Evolutionary conservation across 2,888 invertebrate species (phyloP), one percentile per base, ranked within the genome.

Genomic region (Alentia gelatinosa): DNA sequence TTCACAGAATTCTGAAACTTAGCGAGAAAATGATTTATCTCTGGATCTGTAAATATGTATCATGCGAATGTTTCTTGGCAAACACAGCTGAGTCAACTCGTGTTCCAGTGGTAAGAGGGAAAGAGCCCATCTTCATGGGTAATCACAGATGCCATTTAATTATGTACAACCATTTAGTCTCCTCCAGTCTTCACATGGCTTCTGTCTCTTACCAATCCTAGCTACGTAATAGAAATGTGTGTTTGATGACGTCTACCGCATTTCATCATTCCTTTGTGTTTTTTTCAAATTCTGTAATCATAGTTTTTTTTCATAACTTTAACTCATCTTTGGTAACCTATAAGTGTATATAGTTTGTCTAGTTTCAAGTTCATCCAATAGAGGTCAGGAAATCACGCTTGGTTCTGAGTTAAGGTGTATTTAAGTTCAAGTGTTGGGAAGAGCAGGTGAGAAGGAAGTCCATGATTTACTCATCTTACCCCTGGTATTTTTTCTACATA

Each of bases 391-490:
- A 68, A 30, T 68, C 68, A 68, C 68, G 30, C 68, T n/a, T 9
- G 19, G 19, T n/a, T 19, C 19, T 56, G 68, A 68, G 68, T 68
- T n/a, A 68, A 68, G 33, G 33, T 30, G 68, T 68, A 12, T 30
- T 68, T 68, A 30, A 30, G 1, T 39, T 79, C 79, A 39, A 79
- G 79, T 79, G 79, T 26, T 39, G 26, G 79, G 79, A 79, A 79
- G 79, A 79, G 26, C 79, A 79, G 79, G 35, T 79, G 35, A 37
- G 79, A 79, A 39, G 79, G 79, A 79, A 79, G 79, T 79, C 39
- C 79, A 79, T 39, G 79, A 39, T 79, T 79, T 79, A 79, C 15
- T 79, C 68, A 26, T 68, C n/a, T 56, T n/a, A n/a, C n/a, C n/a
- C n/a, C n/a, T n/a, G n/a, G n/a, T n/a, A n/a, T n/a, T n/a, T n/a